Evolutionary conservation across 2,888 invertebrate species (phyloP), one percentile per base, ranked within the genome.

Genomic region (Amiota communis): DNA sequence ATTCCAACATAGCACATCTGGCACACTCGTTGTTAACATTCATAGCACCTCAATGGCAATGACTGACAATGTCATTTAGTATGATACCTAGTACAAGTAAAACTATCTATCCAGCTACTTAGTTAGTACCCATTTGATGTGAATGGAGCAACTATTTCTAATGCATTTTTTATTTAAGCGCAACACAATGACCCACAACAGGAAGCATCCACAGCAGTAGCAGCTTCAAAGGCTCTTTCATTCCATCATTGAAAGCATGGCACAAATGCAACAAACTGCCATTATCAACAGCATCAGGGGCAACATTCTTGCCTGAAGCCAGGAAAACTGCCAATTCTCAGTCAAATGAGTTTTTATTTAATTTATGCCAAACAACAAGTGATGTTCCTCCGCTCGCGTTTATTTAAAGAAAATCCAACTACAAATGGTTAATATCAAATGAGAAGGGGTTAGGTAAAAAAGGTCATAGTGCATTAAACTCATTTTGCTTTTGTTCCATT

Each of bases 281-380:
- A 36, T 36, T 36, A 36, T 6, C 36, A 36, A 15, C 57, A 17
- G 15, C 13, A 57, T 10, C 15, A 2, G 10, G 15, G 15, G 57
- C 57, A 57, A 15, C 57, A 36, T 36, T 69, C 20, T n/a, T 53
- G 69, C 17, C 20, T 20, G 51, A 23, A 9, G 63, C 63, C 10
- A 23, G n/a, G 36, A 36, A n/a, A n/a, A 46, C 36, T n/a, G 15
- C 47, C 47, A 64, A 36, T 64, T 57, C 15, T 15, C 13, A 57
- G 3, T 15, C 46, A 71, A 71, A 71, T 71, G 56, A 71, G 64
- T 15, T 71, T 71, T 63, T 63, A 71, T 71, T 71, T 71, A 71
- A 71, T 71, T 71, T 71, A 63, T 63, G 71, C 71, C 63, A 63
- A 71, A 63, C 36, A n/a, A n/a, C n/a, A n/a, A n/a, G n/a, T 6